Evolutionary conservation across 2,888 invertebrate species (phyloP).

Genomic region (Ochropleura plecta): DNA sequence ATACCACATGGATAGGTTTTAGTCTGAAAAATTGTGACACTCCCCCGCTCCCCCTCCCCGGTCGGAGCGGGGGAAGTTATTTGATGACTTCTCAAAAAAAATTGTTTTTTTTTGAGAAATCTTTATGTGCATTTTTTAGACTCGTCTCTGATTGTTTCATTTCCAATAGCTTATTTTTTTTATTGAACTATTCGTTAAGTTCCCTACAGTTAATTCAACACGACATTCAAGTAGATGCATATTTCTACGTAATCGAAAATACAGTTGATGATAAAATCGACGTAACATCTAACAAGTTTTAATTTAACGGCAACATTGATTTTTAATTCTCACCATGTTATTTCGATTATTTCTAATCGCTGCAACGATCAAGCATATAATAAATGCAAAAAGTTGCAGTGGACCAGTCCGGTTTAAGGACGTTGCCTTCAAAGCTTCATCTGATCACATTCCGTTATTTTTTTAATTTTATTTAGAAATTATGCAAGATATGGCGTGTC

Average conservation of each 20-base stretch:
- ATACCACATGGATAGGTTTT: too few relatives aligned
- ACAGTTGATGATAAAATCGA: neutral
- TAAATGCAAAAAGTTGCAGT: slow-evolving; percentile 54
- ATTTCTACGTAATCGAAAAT: neutral
- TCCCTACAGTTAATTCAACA: neutral
- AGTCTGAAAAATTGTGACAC: too few relatives aligned
- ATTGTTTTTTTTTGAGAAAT: too few relatives aligned
- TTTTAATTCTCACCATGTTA: slow-evolving; percentile 28
- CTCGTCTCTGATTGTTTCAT: too few relatives aligned
- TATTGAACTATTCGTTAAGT: neutral
- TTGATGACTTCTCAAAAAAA: too few relatives aligned
- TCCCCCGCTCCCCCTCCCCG: too few relatives aligned
- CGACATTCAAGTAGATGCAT: neutral
- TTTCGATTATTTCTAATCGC: slow-evolving; percentile 19
- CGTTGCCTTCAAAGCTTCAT: slow-evolving; percentile 57
- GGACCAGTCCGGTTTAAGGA: slow-evolving; percentile 40
- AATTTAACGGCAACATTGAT: slow-evolving; percentile 26
- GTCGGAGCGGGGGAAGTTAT: too few relatives aligned
- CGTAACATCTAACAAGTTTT: neutral
- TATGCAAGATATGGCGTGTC: slow-evolving; percentile 63
- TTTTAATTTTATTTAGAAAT: slow-evolving; percentile 53
- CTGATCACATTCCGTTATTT: slow-evolving; percentile 49
- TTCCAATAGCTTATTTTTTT: too few relatives aligned
- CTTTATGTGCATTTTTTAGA: too few relatives aligned
- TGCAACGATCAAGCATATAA: slow-evolving; percentile 18